phyloP scores from a whole-genome alignment of 2,797 vertebrate genomes.

The Neosilurus hyrtlii region DNA sequence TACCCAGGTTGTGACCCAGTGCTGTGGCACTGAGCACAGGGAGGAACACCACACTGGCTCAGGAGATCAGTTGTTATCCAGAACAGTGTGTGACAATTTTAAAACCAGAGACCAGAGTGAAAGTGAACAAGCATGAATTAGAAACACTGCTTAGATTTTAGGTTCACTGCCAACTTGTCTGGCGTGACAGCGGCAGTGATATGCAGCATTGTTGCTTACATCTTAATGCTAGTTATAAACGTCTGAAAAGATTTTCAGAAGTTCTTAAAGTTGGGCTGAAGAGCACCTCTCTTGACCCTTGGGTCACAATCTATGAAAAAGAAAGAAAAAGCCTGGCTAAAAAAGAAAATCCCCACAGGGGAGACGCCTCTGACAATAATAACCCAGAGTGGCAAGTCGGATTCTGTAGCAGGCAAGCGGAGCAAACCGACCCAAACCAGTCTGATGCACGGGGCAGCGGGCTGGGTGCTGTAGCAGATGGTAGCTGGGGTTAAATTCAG shows the following conservation, averaged over 20 bases:
- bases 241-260: not conserved
- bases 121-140: constrained; percentile 22
- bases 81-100: constrained; percentile 28
- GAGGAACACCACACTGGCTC: constrained; percentile 47
- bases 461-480: constrained; percentile 55
- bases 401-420: constrained; percentile 48
- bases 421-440: constrained; percentile 56
- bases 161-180: not conserved
- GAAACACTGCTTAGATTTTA: constrained; percentile 27
- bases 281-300: constrained; percentile 43
- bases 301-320: constrained; percentile 41
- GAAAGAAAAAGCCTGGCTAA: constrained; percentile 40
- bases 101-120: constrained; percentile 28
- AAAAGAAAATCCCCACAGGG: constrained; percentile 53
- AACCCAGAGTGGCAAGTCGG: constrained; percentile 51
- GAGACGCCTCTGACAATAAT: constrained; percentile 59
- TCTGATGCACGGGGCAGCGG: constrained; percentile 47
- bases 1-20: constrained; percentile 51
- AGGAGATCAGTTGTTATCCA: constrained; percentile 30
- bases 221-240: constrained; percentile 2
- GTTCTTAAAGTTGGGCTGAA: not conserved
- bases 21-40: constrained; percentile 39
- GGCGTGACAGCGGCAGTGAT: not conserved
- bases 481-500: constrained; percentile 59
- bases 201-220: not conserved